These are phyloP conservation scores for Papilio xuthus DNA, from an alignment of 1,140 invertebrate species.

Conservation along the genomic window DNA sequence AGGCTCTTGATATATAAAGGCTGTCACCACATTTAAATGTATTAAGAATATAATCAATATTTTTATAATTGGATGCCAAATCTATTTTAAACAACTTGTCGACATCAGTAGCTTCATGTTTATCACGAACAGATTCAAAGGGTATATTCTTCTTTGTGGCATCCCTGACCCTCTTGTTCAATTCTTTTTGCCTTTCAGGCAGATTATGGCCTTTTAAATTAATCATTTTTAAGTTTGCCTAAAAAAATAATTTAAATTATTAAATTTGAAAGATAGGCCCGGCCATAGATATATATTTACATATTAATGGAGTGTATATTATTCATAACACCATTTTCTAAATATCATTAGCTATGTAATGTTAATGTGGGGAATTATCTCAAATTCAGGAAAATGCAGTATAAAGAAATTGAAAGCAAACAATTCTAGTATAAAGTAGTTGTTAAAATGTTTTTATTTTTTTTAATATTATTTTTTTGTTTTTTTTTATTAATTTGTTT, in stretches of 20 bases:
- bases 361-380: no score
- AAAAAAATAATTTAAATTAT: not conserved
- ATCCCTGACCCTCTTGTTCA: conserved; percentile 50
- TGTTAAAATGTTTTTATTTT: no score
- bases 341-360: no score
- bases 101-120: conserved; percentile 45
- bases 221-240: conserved; percentile 41
- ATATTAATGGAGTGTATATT: no score
- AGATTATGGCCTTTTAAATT: conserved; percentile 45
- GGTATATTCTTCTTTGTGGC: conserved; percentile 40
- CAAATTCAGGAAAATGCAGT: no score
- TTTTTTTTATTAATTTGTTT: no score
- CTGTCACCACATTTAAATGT: conserved; percentile 52
- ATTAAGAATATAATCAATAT: conserved; percentile 52
- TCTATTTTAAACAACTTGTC: conserved; percentile 56
- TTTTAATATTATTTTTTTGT: no score
- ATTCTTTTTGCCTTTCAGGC: conserved; percentile 46
- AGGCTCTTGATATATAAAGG: conserved; percentile 49
- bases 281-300: no score
- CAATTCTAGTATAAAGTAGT: no score
- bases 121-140: conserved; percentile 42
- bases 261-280: not conserved
- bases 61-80: conserved; percentile 50
- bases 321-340: no score
- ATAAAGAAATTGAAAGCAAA: no score